Conservation (phyloP, 64 coral and sea anemone species). For the Acropora tenuis region DNA sequence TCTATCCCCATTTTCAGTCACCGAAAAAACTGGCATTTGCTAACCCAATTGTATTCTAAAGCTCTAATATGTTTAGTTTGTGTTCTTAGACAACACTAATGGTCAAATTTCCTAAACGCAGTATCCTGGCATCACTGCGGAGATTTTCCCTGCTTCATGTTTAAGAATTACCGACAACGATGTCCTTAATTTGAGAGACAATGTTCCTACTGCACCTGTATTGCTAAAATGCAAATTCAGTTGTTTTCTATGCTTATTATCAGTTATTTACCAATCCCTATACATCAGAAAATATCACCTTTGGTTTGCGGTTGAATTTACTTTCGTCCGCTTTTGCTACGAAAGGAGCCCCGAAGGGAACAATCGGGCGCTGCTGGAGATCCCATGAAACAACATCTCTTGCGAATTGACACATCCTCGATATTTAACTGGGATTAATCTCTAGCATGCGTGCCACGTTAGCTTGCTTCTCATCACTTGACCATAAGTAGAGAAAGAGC, state of each 20-base stretch:
- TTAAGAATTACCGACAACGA: neutral
- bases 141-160: neutral
- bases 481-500: constrained; percentile 12
- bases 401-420: neutral
- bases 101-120: neutral
- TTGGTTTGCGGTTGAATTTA: constrained; percentile 46
- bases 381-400: constrained; percentile 31
- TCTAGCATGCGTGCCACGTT: constrained; percentile 20
- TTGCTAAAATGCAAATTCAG: neutral
- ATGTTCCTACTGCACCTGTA: neutral
- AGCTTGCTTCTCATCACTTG: constrained; percentile 7
- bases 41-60: neutral
- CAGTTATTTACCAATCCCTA: neutral
- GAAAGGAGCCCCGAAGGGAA: constrained; percentile 20
- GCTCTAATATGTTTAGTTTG: neutral
- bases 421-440: constrained; percentile 14
- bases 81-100: neutral
- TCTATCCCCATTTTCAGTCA: neutral
- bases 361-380: constrained; percentile 15
- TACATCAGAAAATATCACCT: neutral
- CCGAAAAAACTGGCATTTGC: neutral
- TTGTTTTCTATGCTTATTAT: neutral
- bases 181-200: neutral
- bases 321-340: constrained; percentile 47
- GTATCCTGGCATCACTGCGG: neutral